Evolutionary conservation across 2,797 vertebrate genomes (phyloP).

Genomic region (Lerista edwardsae): DNA sequence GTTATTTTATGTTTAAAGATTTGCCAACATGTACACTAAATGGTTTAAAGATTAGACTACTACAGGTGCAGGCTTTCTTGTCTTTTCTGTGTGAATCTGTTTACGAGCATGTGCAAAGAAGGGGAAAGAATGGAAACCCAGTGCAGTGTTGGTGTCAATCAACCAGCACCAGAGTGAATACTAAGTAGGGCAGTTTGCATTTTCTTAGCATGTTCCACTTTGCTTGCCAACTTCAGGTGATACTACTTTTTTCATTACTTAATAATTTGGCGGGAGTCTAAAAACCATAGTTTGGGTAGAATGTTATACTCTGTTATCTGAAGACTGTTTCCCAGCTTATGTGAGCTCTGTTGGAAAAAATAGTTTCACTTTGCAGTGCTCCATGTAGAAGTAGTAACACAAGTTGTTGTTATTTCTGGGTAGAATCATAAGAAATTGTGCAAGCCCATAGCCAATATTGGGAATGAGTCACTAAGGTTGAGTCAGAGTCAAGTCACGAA

Average conservation of each 20-base stretch:
- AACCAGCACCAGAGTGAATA: not conserved
- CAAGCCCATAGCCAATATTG: not conserved
- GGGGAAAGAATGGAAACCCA: conserved; percentile 12
- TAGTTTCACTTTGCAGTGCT: not conserved
- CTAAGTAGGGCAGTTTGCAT: conserved; percentile 31
- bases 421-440: not conserved
- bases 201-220: conserved; percentile 28
- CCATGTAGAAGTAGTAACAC: not conserved
- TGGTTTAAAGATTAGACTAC: not conserved
- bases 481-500: too few relatives aligned
- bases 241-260: not conserved
- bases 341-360: not conserved
- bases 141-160: not conserved
- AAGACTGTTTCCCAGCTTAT: not conserved
- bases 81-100: conserved; percentile 1
- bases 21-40: too few relatives aligned
- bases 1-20: too few relatives aligned
- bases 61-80: not conserved
- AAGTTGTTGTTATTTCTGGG: not conserved
- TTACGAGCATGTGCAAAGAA: rapidly evolving
- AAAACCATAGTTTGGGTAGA: not conserved
- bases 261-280: not conserved
- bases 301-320: not conserved
- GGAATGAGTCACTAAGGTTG: too few relatives aligned
- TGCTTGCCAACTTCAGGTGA: conserved; percentile 29